These are phyloP conservation scores for Cynopterus brachyotis DNA, from an alignment of 2,113 vertebrate genomes.

Conservation along the genomic window DNA sequence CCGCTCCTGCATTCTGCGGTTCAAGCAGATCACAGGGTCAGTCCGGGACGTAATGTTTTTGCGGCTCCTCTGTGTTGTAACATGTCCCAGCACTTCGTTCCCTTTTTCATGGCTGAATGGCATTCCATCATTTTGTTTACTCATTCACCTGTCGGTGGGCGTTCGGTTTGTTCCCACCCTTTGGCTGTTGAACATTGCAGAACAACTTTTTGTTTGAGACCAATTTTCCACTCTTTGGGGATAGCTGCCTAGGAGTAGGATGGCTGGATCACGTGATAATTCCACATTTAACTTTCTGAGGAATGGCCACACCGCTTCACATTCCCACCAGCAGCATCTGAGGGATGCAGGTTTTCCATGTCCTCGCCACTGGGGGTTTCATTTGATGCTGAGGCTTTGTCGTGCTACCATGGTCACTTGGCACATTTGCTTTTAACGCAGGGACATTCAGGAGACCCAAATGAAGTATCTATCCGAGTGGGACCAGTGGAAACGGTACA, in stretches of 20 bases:
- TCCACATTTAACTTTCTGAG: background rate
- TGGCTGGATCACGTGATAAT: background rate
- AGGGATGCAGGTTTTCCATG: background rate
- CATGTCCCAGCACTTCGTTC: background rate
- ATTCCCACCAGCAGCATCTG: too few species aligned
- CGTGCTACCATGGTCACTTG: background rate
- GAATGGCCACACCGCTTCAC: background rate
- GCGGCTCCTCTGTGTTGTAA: background rate
- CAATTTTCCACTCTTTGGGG: background rate
- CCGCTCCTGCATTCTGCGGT: background rate
- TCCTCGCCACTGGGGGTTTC: background rate
- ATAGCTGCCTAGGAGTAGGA: background rate
- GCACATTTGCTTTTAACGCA: conserved; percentile 50
- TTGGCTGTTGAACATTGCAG: background rate
- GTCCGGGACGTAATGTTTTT: background rate
- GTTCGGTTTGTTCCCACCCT: background rate
- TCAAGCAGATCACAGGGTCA: background rate
- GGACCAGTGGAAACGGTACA: conserved; percentile 86
- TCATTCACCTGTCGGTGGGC: background rate
- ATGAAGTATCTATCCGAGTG: conserved; percentile 79
- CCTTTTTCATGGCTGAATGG: background rate
- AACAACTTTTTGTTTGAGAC: background rate
- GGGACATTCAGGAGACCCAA: conserved; percentile 74
- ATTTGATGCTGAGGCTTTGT: background rate
- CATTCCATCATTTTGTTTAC: background rate